Percentiles rank a stretch among this genome's conserved stretches.
Evolutionary conservation across 2,888 invertebrate species (phyloP).

Genomic region (Liodrosophila aerea): DNA sequence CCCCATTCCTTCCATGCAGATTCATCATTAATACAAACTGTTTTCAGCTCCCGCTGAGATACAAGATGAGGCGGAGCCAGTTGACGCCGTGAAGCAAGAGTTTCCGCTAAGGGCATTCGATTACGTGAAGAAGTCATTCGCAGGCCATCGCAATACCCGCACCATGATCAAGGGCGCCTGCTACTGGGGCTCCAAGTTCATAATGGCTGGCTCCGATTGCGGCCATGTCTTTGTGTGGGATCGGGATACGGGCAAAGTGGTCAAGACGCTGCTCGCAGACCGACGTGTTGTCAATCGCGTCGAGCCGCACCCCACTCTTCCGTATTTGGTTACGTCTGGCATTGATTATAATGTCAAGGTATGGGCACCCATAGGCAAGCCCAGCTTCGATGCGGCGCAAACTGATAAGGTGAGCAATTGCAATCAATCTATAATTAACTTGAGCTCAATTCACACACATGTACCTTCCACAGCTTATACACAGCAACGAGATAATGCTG

Average conservation of each 20-base stretch:
- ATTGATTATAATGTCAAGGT: constrained; percentile 94
- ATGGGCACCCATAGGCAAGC: constrained; percentile 88
- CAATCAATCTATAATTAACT: too few species aligned
- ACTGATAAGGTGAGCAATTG: constrained; percentile 84
- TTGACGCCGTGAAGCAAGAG: not conserved
- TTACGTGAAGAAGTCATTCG: constrained; percentile 87
- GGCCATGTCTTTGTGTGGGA: constrained; percentile 94
- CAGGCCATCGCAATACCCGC: constrained; percentile 90
- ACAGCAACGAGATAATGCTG: constrained; percentile 91
- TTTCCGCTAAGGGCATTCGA: constrained; percentile 68
- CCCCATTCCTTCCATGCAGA: too few species aligned
- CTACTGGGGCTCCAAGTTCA: constrained; percentile 91
- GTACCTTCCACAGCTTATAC: constrained; percentile 90
- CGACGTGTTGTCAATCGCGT: constrained; percentile 92
- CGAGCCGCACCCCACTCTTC: constrained; percentile 91
- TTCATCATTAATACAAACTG: too few species aligned
- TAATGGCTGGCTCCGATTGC: constrained; percentile 95
- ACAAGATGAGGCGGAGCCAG: not conserved
- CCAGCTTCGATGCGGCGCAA: constrained; percentile 85
- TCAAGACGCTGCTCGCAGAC: constrained; percentile 91
- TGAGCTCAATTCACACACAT: too few species aligned
- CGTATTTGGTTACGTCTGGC: constrained; percentile 91
- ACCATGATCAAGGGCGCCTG: constrained; percentile 93
- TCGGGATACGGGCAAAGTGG: constrained; percentile 86
- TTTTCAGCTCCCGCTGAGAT: too few species aligned